Evolutionary conservation across 2,113 vertebrate genomes (phyloP), one percentile per base, ranked within the genome.

Genomic region (Rhegmatorhina hoffmannsi): DNA sequence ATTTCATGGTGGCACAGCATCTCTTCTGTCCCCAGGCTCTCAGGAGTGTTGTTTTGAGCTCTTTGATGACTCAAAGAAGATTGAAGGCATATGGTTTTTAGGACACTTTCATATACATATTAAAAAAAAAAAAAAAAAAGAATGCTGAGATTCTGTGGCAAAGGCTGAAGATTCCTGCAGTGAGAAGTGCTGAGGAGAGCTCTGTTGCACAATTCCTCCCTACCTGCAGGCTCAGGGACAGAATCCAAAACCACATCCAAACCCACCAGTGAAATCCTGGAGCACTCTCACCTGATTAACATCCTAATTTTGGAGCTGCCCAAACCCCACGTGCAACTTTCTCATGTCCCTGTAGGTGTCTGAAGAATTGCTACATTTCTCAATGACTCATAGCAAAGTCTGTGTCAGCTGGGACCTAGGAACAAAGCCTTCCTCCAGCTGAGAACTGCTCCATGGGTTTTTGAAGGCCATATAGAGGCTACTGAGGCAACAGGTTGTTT

Each of bases 51-150:
- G 72, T 87, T 91, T 88, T 25, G 82, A 58, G 25, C 50, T 85
- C 67, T 87, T 82, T 83, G 72, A 91, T 89, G 80, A 87, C 44
- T 92, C 77, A 82, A 84, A 88, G 34, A 46, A 92, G 63, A 70
- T 63, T 70, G 81, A 90, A 88, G 16, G 20, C 60, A 38, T 68
- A 66, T 38, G 38, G 33, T 96, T 96, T 92, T 92, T 47, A 80
- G 60, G 50, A 63, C 1, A 33, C 17, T 90, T 83, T 73, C 75
- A 80, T 43, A 77, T 15, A 59, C 5, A 20, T 16, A 46, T n/a
- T 31, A 91, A 36, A 36, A 94, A 52, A 52, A 92, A n/a, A 91
- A 36, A 36, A 94, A 52, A 52, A 92, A 94, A 52, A 58, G 50
- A 76, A 92, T 55, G 6, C 31, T 49, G 66, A 31, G 53, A 19